phyloP scores from a whole-genome alignment of 2,888 invertebrate genomes.

The Callosobruchus maculatus region DNA sequence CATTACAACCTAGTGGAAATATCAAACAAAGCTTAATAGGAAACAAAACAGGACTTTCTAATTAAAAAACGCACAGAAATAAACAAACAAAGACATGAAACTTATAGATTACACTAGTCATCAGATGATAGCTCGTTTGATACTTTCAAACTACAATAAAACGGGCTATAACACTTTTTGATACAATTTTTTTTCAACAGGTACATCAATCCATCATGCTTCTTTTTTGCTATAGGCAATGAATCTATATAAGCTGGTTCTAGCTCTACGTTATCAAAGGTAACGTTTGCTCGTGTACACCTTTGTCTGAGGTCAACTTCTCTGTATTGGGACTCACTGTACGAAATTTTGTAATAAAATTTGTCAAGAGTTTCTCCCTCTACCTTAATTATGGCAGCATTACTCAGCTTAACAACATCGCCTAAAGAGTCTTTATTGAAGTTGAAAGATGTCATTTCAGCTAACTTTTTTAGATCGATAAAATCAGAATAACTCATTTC shows the following conservation, averaged over 20 bases:
- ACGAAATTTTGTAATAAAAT: constrained; percentile 13
- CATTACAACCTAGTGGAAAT: no score
- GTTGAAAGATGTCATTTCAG: constrained; percentile 4
- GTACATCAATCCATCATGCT: neutral
- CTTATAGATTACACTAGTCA: no score
- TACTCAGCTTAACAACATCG: constrained; percentile 3
- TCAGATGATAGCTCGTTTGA: no score
- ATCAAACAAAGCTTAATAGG: no score
- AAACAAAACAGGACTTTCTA: no score
- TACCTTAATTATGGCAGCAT: constrained; percentile 7
- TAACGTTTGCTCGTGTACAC: neutral
- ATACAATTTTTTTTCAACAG: neutral
- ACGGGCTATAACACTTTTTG: no score
- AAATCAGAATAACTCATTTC: constrained; percentile 15
- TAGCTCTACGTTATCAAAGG: constrained; percentile 2
- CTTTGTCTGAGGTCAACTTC: constrained; percentile 3
- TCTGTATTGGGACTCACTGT: constrained; percentile 4
- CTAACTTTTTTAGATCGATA: constrained; percentile 12
- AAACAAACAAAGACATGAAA: no score
- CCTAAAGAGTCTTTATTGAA: constrained; percentile 2
- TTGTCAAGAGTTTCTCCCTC: constrained; percentile 2
- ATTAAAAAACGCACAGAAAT: no score
- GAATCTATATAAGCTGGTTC: constrained; percentile 1
- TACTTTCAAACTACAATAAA: no score
- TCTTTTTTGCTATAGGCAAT: constrained; percentile 1